phyloP scores from a whole-genome alignment of 23 tunicate genomes.

The Styela clava region DNA sequence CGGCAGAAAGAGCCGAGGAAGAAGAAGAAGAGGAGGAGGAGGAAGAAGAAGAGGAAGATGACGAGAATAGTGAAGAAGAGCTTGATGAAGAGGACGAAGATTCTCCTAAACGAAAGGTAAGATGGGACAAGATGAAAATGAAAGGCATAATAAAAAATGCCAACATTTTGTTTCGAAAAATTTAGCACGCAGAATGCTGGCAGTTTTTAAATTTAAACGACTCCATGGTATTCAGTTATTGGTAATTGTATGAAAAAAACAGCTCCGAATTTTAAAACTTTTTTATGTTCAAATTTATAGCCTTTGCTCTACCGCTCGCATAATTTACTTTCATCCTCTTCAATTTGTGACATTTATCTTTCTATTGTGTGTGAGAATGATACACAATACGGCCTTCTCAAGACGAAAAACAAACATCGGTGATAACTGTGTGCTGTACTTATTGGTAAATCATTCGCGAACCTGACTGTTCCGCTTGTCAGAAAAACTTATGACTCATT shows the following conservation, averaged over 20 bases:
- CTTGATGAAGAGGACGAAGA: conserved; percentile 34
- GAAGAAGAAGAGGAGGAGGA: conserved; percentile 44
- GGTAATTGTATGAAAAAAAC: no score
- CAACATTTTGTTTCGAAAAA: background rate
- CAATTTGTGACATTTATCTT: background rate
- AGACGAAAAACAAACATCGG: background rate
- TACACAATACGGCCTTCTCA: background rate
- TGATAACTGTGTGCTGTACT: background rate
- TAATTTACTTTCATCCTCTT: no score
- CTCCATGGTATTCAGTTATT: no score
- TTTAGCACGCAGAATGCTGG: no score
- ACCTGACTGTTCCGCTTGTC: no score
- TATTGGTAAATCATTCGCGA: background rate
- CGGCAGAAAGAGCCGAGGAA: conserved; percentile 56
- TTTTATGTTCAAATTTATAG: no score
- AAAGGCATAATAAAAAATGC: background rate
- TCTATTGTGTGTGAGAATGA: background rate
- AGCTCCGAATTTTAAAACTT: no score
- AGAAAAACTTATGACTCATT: no score
- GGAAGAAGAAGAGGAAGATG: conserved; percentile 63
- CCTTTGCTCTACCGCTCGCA: no score
- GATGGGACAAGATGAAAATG: no score
- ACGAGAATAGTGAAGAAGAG: conserved; percentile 32
- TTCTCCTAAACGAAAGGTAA: conserved; percentile 9
- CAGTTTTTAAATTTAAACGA: no score